Percentiles rank a stretch among this genome's conserved stretches.
Evolutionary conservation across 2,797 vertebrate species (phyloP).

Genomic region (Notolabrus celidotus): DNA sequence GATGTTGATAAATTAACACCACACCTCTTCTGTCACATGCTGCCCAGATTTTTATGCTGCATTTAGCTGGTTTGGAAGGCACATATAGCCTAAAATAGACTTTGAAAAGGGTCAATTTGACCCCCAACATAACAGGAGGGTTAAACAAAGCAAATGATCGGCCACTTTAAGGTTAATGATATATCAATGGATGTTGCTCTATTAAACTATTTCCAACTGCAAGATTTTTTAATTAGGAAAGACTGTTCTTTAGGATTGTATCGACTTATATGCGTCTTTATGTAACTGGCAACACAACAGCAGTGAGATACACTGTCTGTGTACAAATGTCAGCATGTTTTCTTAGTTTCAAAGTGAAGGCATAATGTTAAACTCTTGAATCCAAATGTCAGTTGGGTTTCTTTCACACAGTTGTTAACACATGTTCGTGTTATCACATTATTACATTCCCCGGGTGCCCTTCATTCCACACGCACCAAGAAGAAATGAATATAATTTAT

Average conservation of each 20-base stretch:
- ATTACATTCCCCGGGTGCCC: slow-evolving; percentile 35
- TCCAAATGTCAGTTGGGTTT: slow-evolving; percentile 18
- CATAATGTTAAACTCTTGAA: not conserved
- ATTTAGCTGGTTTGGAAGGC: too few species aligned
- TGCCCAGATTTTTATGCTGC: too few species aligned
- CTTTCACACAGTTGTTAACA: slow-evolving; percentile 21
- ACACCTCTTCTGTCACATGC: too few species aligned
- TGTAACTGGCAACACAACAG: not conserved
- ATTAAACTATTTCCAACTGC: not conserved
- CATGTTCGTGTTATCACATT: slow-evolving; percentile 10
- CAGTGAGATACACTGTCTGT: not conserved
- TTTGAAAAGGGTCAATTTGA: too few species aligned
- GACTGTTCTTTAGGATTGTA: not conserved
- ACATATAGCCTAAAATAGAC: too few species aligned
- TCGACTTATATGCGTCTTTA: not conserved
- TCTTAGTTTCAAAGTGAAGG: slow-evolving; percentile 7
- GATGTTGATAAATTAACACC: too few species aligned
- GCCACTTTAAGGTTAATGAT: not conserved
- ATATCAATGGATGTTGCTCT: slow-evolving; percentile 3
- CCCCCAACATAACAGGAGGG: too few species aligned
- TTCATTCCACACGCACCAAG: slow-evolving; percentile 13
- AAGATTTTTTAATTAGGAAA: not conserved
- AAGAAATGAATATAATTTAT: slow-evolving; percentile 22
- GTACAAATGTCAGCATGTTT: not conserved
- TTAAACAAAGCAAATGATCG: slow-evolving; percentile 21